Evolutionary conservation across 2,888 invertebrate species (phyloP), one percentile per base, ranked within the genome.

Genomic region (Rhagium mordax): DNA sequence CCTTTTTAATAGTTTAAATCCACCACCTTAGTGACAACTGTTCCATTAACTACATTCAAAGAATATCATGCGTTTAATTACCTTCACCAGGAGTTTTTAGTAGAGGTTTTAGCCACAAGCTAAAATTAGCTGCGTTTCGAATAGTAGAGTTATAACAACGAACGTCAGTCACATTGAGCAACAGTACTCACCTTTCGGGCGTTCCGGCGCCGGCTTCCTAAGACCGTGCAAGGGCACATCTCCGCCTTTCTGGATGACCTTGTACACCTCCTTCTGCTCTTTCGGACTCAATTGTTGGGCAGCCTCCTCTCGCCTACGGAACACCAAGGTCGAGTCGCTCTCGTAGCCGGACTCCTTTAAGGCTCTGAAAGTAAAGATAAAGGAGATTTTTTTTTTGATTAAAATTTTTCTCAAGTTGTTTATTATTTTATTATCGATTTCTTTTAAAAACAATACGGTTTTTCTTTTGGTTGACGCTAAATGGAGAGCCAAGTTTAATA

Each of bases 171-270:
- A 41, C 41, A 4, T 24, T 41, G 3, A n/a, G 41, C 1, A 41
- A 41, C 6, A 13, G 8, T 20, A 72, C 71, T 71, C 88, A 94
- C 94, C 94, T 91, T 92, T 94, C 20, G 93, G 93, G 85, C 92
- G 92, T 86, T 95, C 94, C 24, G 98, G 98, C 15, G 96, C 96
- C 16, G 94, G 94, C 84, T 98, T 98, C 55, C 98, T 91, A 85
- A 98, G 93, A 51, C 98, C 98, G 84, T 96, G 92, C 8, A 97
- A 90, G 0, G 98, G 98, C 2, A 98, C 96, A 88, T 98, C 98
- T 0, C 98, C 98, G 0, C 98, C 98, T 72, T 94, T 94, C 86
- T 98, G 98, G 70, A 98, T 92, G 77, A 93, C 93, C 84, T 94
- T 94, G 88, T 98, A 98, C 10, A 94, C 94, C 74, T 94, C 92